Evolutionary conservation across 2,113 vertebrate genomes (phyloP), one percentile per base, ranked within the genome.

Genomic region (Chloebia gouldiae): DNA sequence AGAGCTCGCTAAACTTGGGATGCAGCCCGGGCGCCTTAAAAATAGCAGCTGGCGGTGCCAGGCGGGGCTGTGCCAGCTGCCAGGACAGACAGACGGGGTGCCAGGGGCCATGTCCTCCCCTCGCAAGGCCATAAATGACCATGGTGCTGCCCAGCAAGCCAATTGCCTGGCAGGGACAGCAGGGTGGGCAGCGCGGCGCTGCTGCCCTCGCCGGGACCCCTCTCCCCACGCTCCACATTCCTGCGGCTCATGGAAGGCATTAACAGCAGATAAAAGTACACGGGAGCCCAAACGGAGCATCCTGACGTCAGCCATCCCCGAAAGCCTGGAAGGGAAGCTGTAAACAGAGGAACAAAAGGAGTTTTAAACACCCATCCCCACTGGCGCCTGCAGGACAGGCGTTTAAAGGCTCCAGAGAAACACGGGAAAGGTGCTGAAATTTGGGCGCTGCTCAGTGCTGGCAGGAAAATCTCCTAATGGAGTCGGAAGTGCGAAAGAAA

Each of bases 1-100:
- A 97, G 96, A 98, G 78, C 70, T 42, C 6, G 9, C 90, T 97
- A 94, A 83, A 70, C 96, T 96, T 98, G 98, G 97, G 98, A 97
- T 71, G 72, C 89, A 92, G 96, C 97, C 97, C 93, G 85, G 96
- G 72, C 35, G 4, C 27, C 90, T 96, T 93, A 97, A 98, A 98
- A 98, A 98, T 98, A 98, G 95, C 89, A 73, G 93, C 95, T 66
- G 40, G n/a, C 44, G 44, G 96, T 97, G 95, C 95, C 94, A 93
- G 72, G 14, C 15, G 35, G 33, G 19, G 91, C 66, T 75, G 83
- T 93, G 93, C 96, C 94, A 90, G 47, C 96, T 92, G 86, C 92
- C 77, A 33, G 94, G 84, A 93, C 95, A 81, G 78, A 63, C 56
- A 0, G 87, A 81, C 60, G 1, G 39, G 63, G 72, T 91, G 93